These are phyloP conservation scores for Chaunax sp. DNA, from an alignment of 2,797 vertebrate genomes.

Conservation along the genomic window DNA sequence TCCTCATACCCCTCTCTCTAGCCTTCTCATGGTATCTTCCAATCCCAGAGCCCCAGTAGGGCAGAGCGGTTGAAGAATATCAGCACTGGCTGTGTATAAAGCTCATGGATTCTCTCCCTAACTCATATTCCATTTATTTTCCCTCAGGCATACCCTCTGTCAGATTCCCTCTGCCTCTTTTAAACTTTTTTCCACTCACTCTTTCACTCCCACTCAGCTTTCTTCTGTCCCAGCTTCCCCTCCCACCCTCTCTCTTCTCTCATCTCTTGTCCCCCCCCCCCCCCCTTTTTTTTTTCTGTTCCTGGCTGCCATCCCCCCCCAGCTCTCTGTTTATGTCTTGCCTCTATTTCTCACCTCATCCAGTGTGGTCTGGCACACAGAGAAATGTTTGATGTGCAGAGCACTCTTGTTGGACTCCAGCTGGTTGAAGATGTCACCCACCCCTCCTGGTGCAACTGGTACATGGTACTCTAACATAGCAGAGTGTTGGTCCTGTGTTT, in stretches of 20 bases:
- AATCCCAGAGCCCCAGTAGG: conserved; percentile 62
- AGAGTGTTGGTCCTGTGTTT: conserved; percentile 90
- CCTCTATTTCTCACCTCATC: conserved; percentile 90
- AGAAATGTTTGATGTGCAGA: conserved; percentile 95
- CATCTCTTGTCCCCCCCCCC: conserved; percentile 45
- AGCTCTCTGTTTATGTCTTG: conserved; percentile 25
- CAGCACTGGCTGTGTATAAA: conserved; percentile 73
- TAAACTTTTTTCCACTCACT: conserved; percentile 67
- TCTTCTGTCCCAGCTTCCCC: conserved; percentile 55
- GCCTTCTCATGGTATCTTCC: conserved; percentile 53
- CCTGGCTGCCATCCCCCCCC: conserved; percentile 32
- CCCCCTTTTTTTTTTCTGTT: conserved; percentile 53
- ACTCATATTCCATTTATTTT: conserved; percentile 79
- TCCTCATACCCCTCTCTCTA: conserved; percentile 8
- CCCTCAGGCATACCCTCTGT: conserved; percentile 71
- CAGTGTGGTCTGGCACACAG: conserved; percentile 96
- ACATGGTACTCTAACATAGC: conserved; percentile 93
- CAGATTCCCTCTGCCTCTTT: conserved; percentile 63
- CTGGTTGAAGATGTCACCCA: conserved; percentile 95
- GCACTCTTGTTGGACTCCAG: conserved; percentile 90
- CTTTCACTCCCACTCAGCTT: conserved; percentile 70
- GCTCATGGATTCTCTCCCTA: conserved; percentile 65
- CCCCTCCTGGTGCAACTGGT: conserved; percentile 91
- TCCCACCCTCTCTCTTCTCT: conserved; percentile 48
- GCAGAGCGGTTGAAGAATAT: conserved; percentile 68